Evolutionary conservation across 2,888 invertebrate genomes (phyloP), one percentile per base, ranked within the genome.

Genomic region (Torymus aiolomorphi): DNA sequence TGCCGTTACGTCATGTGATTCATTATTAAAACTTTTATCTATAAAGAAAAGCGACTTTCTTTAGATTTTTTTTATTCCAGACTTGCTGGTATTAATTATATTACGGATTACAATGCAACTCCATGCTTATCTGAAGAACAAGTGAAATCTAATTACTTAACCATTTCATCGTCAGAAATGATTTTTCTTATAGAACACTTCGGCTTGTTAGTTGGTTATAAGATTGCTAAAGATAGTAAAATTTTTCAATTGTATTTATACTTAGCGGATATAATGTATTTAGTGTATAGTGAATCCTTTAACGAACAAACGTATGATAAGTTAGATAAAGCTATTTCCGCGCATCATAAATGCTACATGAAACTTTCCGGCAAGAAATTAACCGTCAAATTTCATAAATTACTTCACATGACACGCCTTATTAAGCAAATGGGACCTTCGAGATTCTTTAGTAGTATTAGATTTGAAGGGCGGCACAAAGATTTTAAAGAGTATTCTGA

Each of bases 391-490:
- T 59, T 16, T 59, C 16, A 59, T 11, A 59, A 59, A n/a, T 59
- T 59, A 2, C 14, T 16, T 8, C 70, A 76, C 20, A 56, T 52
- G 14, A 18, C 49, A 14, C 56, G 49, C 8, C n/a, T 76, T 18
- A 70, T 63, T 13, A 67, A 56, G 62, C n/a, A 57, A 63, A 54
- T 71, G 61, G 63, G 77, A 14, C 71, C 77, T 49, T 13, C 65
- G 10, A 24, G 65, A 65, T 63, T n/a, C 11, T 69, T 16, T 65
- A 52, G 63, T 12, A 52, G 56, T 16, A 61, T 69, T 14, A n/a
- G 69, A 71, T 77, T 63, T 62, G 71, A 77, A 57, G 69, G 57
- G 3, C 42, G 56, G 13, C 77, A 77, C 14, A 70, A 59, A 57
- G 12, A 12, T 14, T 70, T 49, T 49, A 77, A 77, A 18, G 65